phyloP scores from a whole-genome alignment of 2,797 vertebrate genomes.

The Pteronotus mesoamericanus region DNA sequence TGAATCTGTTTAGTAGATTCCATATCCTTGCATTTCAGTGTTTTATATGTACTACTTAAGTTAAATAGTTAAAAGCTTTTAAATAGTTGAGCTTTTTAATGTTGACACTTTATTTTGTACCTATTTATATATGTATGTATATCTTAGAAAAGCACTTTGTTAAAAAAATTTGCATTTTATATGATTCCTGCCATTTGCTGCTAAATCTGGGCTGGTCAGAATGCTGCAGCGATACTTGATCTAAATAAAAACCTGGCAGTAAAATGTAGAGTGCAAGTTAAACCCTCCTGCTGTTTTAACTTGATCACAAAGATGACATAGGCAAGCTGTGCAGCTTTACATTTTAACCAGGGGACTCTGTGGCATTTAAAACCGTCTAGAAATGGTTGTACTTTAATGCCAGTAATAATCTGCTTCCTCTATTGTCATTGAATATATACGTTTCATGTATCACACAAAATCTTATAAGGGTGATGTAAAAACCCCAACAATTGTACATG shows the following conservation, averaged over 20 bases:
- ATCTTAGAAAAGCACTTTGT: conserved; percentile 99
- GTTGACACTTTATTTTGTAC: conserved; percentile 91
- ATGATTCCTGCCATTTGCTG: conserved; percentile 98
- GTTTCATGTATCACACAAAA: conserved; percentile 86
- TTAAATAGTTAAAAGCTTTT: conserved; percentile 85
- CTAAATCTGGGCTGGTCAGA: conserved; percentile 98
- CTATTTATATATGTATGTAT: conserved; percentile 93
- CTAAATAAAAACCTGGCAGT: conserved; percentile 90
- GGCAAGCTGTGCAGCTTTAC: conserved; percentile 99
- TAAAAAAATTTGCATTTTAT: conserved; percentile 93
- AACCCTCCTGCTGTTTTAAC: conserved; percentile 86
- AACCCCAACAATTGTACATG: conserved; percentile 82
- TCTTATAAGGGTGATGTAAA: conserved; percentile 80
- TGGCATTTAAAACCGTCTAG: conserved; percentile 99
- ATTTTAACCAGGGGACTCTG: conserved; percentile 99
- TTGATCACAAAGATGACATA: conserved; percentile 88
- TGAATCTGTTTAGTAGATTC: conserved; percentile 84
- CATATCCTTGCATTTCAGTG: conserved; percentile 85
- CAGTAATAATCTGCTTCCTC: conserved; percentile 96
- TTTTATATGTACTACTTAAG: conserved; percentile 89
- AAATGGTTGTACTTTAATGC: conserved; percentile 97
- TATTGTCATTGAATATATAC: conserved; percentile 87
- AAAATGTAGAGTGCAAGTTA: conserved; percentile 88
- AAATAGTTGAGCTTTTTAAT: conserved; percentile 92
- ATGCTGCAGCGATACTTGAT: conserved; percentile 98